Evolutionary conservation across 2,797 vertebrate genomes (phyloP).

Genomic region (Schizopygopsis pylzovi): DNA sequence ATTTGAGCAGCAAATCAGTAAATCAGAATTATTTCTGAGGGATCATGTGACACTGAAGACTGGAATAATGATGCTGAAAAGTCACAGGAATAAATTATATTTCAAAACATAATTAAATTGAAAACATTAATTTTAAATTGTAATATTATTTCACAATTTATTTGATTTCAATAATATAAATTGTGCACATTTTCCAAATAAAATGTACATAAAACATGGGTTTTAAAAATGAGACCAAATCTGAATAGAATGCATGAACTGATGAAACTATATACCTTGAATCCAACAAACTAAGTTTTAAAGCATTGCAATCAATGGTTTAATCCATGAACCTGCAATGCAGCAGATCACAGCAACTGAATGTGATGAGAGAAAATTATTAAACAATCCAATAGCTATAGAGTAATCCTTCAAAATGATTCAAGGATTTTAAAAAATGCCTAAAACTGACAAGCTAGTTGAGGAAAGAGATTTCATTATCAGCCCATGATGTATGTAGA

Average conservation of each 20-base stretch:
- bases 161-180: not conserved
- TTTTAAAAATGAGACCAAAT: not conserved
- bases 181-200: not conserved
- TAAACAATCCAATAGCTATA: not conserved
- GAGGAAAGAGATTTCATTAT: not conserved
- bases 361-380: not conserved
- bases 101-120: not conserved
- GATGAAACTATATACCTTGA: not conserved
- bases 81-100: not conserved
- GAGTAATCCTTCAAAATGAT: not conserved
- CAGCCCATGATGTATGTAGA: not conserved
- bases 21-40: not conserved
- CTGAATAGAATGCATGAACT: not conserved
- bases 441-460: not conserved
- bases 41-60: too few species aligned
- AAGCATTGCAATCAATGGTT: not conserved
- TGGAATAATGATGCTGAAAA: not conserved
- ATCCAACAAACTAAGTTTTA: not conserved
- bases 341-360: not conserved
- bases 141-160: not conserved
- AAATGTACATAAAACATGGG: not conserved
- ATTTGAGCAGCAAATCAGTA: not conserved
- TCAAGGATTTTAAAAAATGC: not conserved
- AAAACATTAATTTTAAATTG: not conserved
- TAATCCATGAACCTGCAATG: not conserved